Conservation (phyloP, 1,140 invertebrate genomes). For the Dendroctonus valens region DNA sequence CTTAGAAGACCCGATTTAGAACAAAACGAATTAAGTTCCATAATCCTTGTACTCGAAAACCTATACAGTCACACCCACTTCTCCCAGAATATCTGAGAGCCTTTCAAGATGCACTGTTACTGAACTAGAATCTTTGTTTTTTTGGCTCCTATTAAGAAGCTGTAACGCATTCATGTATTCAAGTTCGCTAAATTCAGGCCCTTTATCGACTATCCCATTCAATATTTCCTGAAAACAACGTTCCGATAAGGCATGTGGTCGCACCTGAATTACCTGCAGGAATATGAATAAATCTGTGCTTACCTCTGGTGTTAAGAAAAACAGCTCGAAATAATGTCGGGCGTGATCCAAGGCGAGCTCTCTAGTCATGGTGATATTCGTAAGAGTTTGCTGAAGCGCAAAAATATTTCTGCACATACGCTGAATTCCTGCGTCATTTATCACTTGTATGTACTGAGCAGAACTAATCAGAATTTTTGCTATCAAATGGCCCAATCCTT, state of each 20-base stretch:
- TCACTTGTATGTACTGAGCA: slow-evolving; percentile 74
- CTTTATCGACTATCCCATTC: slow-evolving; percentile 74
- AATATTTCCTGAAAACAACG: slow-evolving; percentile 76
- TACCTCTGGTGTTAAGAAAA: slow-evolving; percentile 81
- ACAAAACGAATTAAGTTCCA: too few relatives aligned
- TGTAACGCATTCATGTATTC: slow-evolving; percentile 85
- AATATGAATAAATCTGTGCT: slow-evolving; percentile 11
- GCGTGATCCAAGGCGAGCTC: slow-evolving; percentile 87
- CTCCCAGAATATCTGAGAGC: slow-evolving; percentile 65
- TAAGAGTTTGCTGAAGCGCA: slow-evolving; percentile 80
- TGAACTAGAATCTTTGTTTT: slow-evolving; percentile 48
- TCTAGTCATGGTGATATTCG: slow-evolving; percentile 78
- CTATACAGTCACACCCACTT: slow-evolving; percentile 64
- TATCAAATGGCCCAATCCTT: slow-evolving; percentile 85
- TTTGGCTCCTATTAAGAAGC: slow-evolving; percentile 62
- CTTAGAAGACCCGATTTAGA: background rate
- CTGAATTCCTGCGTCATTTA: slow-evolving; percentile 77
- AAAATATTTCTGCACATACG: slow-evolving; percentile 86
- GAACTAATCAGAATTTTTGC: slow-evolving; percentile 82
- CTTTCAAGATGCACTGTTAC: slow-evolving; percentile 59
- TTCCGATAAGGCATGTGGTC: background rate
- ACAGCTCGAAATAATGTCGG: slow-evolving; percentile 84
- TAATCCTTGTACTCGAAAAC: background rate
- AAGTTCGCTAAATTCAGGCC: slow-evolving; percentile 78
- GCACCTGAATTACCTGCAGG: too few relatives aligned